Conservation (phyloP, 2,113 vertebrate species). For the Deroptyus accipitrinus region DNA sequence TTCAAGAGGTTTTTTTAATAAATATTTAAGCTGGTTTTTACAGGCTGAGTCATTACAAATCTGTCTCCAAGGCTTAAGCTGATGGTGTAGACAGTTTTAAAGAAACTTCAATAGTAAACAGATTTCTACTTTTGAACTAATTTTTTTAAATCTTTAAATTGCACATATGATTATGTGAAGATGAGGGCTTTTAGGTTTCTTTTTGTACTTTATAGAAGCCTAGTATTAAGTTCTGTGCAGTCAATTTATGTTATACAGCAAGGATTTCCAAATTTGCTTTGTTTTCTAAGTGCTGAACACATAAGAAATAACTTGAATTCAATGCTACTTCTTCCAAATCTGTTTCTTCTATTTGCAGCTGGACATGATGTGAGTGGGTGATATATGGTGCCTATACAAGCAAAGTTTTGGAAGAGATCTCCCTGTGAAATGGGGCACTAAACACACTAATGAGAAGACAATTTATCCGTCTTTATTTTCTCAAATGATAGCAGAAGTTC, state of each 20-base stretch:
- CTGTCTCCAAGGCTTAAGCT: not conserved
- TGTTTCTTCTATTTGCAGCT: conserved; percentile 80
- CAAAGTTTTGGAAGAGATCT: not conserved
- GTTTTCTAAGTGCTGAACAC: not conserved
- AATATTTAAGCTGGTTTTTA: conserved; percentile 9
- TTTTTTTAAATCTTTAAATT: not conserved
- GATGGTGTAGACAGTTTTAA: not conserved
- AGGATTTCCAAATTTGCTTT: not conserved
- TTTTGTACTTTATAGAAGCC: not conserved
- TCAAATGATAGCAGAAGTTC: not conserved
- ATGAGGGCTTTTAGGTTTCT: not conserved
- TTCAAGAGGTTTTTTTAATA: not conserved
- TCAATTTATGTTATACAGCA: not conserved
- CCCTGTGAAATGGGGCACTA: not conserved
- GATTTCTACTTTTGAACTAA: not conserved
- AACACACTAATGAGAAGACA: not conserved
- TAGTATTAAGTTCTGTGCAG: not conserved
- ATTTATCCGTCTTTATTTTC: not conserved
- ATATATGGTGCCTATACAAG: not conserved
- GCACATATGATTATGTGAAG: not conserved
- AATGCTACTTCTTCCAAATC: not conserved
- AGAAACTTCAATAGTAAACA: not conserved
- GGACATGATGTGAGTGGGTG: conserved; percentile 86
- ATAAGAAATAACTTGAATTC: not conserved
- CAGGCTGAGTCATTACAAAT: not conserved